phyloP scores from a whole-genome alignment of 2,888 invertebrate species.

The Linyphia triangularis region DNA sequence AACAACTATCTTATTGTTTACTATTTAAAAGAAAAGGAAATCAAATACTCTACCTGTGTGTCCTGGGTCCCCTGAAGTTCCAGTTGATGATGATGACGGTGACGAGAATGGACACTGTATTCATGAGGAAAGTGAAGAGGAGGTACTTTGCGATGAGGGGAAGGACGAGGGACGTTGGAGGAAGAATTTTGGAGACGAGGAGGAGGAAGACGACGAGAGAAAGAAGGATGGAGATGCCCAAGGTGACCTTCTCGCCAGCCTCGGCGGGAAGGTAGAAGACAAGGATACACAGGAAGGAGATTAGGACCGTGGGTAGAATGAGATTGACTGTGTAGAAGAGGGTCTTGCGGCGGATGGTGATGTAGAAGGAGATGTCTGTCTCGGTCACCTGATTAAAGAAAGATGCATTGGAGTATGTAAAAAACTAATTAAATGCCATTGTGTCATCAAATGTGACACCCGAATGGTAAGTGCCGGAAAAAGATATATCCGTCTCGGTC shows the following conservation, averaged over 20 bases:
- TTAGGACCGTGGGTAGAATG: slow-evolving; percentile 98
- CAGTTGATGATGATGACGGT: slow-evolving; percentile 99
- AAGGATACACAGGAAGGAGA: slow-evolving; percentile 98
- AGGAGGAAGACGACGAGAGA: slow-evolving; percentile 99
- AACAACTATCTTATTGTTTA: too few species aligned
- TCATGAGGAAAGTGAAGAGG: slow-evolving; percentile 99
- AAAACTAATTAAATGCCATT: too few species aligned
- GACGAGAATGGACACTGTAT: slow-evolving; percentile 98
- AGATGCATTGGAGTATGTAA: not conserved
- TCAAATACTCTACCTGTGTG: slow-evolving; percentile 85
- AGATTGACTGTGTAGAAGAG: slow-evolving; percentile 99
- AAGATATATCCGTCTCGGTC: too few species aligned
- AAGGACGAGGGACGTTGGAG: slow-evolving; percentile 97
- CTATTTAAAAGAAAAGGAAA: too few species aligned
- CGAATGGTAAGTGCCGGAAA: too few species aligned
- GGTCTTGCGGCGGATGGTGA: slow-evolving; percentile 97
- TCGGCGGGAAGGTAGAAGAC: slow-evolving; percentile 99
- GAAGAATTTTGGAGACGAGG: slow-evolving; percentile 98
- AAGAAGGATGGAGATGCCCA: slow-evolving; percentile 98
- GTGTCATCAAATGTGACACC: too few species aligned
- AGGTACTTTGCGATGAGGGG: slow-evolving; percentile 99
- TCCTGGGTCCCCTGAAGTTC: slow-evolving; percentile 98
- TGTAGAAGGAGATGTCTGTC: slow-evolving; percentile 97
- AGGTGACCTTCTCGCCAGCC: slow-evolving; percentile 86
- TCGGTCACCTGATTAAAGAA: slow-evolving; percentile 85